These are phyloP conservation scores for Lepeophtheirus nordmannii DNA, from an alignment of 2,888 invertebrate species.

Conservation along the genomic window DNA sequence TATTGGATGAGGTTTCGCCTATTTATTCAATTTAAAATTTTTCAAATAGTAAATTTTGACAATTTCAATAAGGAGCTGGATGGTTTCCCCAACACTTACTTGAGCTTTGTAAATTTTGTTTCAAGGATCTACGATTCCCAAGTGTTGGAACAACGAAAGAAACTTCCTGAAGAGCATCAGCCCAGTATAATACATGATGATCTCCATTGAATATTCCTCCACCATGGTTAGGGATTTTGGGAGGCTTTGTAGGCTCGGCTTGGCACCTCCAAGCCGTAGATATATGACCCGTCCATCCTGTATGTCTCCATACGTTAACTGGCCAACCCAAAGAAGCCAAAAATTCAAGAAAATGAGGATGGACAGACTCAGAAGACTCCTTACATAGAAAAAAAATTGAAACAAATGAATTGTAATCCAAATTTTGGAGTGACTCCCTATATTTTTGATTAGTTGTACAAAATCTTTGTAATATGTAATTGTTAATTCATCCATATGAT, in stretches of 20 bases:
- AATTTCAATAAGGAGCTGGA: constrained; percentile 25
- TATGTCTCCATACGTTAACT: constrained; percentile 65
- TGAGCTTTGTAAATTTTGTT: constrained; percentile 9
- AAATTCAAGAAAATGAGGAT: constrained; percentile 44
- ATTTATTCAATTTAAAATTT: constrained; percentile 30
- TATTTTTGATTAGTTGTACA: constrained; percentile 10
- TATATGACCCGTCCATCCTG: constrained; percentile 85
- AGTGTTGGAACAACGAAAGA: constrained; percentile 78
- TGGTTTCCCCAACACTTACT: constrained; percentile 25
- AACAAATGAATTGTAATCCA: constrained; percentile 11
- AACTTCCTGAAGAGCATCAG: constrained; percentile 81
- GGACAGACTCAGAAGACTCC: constrained; percentile 36
- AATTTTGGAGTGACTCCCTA: not conserved
- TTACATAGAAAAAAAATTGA: constrained; percentile 29
- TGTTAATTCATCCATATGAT: too few species aligned
- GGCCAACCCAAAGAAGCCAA: constrained; percentile 67
- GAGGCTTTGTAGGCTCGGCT: constrained; percentile 15
- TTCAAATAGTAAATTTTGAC: constrained; percentile 32
- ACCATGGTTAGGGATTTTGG: constrained; percentile 26
- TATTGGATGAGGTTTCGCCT: constrained; percentile 26
- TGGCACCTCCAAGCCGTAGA: constrained; percentile 14
- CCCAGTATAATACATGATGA: constrained; percentile 79
- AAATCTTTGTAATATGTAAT: not conserved
- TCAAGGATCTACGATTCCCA: not conserved
- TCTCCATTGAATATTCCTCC: constrained; percentile 55